Evolutionary conservation across 2,797 vertebrate species (phyloP), one percentile per base, ranked within the genome.

Genomic region (Loris lydekkerianus): DNA sequence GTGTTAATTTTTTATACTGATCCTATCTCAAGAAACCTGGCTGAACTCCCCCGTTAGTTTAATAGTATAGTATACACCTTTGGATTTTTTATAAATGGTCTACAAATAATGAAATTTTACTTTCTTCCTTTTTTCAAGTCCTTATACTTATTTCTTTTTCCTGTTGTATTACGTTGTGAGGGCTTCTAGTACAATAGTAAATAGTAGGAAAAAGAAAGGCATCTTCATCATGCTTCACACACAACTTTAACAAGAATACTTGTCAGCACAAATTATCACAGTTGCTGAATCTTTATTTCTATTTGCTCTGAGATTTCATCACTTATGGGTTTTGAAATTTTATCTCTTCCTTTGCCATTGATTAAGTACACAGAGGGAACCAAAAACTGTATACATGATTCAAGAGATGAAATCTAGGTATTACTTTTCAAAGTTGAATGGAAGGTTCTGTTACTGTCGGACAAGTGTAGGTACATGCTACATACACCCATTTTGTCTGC

Each of bases 1-100:
- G 1, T 73, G 29, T 63, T 82, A 60, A 56, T 76, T 60, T 89
- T 85, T 80, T 70, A 90, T 76, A 87, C 60, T 67, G 34, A 88
- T 61, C 34, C 27, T 75, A 90, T 76, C 76, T 93, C 80, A 94
- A 67, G 56, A 96, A 91, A 82, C 20, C 29, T 91, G 69, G 4
- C 53, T 92, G 78, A 90, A 65, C 18, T 75, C 56, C 46, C 61
- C 56, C 65, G 89, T 37, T 85, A 85, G 49, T 40, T 81, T 94
- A 76, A 86, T 46, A 75, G 23, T 46, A 82, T 46, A 65, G 34
- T 84, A 84, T 80, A 69, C 91, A 17, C 20, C 75, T 27, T 80
- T 91, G 43, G 31, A 70, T 94, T 92, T 91, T 93, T 53, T 88
- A 91, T 88, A 60, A 94, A 81, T 7, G 34, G 18, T 82, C 78